Conservation (phyloP, 2,113 vertebrate species). For the Holacanthus passer region DNA sequence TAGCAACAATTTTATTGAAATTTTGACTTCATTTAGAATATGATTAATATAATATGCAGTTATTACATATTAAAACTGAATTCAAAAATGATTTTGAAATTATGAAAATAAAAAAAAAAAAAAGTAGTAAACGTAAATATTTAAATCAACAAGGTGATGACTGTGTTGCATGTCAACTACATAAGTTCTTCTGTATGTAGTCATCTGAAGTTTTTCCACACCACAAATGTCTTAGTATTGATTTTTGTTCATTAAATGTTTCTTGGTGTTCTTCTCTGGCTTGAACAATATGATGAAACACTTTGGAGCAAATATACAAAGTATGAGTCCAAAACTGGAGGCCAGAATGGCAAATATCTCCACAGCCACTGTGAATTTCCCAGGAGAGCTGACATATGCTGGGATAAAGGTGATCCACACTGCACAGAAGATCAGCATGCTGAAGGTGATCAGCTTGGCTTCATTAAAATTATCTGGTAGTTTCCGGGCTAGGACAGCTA, state of each 20-base stretch:
- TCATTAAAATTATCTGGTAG: slow-evolving; percentile 49
- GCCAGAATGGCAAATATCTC: slow-evolving; percentile 38
- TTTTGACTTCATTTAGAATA: not conserved
- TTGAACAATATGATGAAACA: slow-evolving; percentile 29
- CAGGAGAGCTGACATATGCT: slow-evolving; percentile 38
- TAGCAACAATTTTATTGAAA: too few species aligned
- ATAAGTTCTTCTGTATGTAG: not conserved
- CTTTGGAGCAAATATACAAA: slow-evolving; percentile 33
- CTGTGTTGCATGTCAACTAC: not conserved
- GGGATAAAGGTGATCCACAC: slow-evolving; percentile 31
- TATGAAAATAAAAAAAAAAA: not conserved
- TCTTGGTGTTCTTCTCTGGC: slow-evolving; percentile 33
- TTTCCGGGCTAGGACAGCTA: slow-evolving; percentile 40
- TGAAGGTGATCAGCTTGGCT: slow-evolving; percentile 23
- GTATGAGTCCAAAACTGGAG: slow-evolving; percentile 29
- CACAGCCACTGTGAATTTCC: slow-evolving; percentile 33
- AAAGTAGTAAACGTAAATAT: not conserved
- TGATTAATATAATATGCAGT: not conserved
- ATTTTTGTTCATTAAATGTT: slow-evolving; percentile 29
- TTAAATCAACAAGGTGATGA: not conserved
- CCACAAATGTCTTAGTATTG: not conserved
- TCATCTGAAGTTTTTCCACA: not conserved
- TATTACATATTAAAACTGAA: not conserved
- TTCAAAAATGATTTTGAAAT: not conserved
- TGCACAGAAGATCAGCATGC: slow-evolving; percentile 42